Evolutionary conservation across 2,888 invertebrate species (phyloP).

Genomic region (Pyrrhia umbra): DNA sequence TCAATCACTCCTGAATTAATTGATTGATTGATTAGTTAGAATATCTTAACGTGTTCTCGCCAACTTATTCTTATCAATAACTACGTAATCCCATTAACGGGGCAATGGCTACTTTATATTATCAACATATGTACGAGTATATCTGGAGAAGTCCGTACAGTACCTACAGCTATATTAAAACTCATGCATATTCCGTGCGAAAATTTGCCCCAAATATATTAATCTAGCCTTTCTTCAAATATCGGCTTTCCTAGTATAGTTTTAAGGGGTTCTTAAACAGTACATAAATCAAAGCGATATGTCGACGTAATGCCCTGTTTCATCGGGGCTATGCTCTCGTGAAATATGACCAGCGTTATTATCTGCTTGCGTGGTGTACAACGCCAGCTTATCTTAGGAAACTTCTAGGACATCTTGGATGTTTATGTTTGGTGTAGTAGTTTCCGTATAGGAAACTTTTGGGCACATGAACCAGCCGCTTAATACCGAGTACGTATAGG

Average conservation of each 20-base stretch:
- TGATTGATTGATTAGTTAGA: neutral
- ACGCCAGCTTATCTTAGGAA: slow-evolving; percentile 52
- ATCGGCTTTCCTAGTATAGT: slow-evolving; percentile 81
- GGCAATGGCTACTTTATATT: neutral
- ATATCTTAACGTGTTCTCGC: neutral
- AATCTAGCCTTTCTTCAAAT: slow-evolving; percentile 55
- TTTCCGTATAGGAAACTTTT: slow-evolving; percentile 20
- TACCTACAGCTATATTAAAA: neutral
- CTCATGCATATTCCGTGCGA: slow-evolving; percentile 27
- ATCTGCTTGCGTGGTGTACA: slow-evolving; percentile 67
- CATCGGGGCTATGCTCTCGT: slow-evolving; percentile 82
- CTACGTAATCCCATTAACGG: neutral
- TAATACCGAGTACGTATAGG: too few species aligned
- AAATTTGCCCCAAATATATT: slow-evolving; percentile 19
- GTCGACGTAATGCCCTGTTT: slow-evolving; percentile 84
- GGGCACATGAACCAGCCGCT: slow-evolving; percentile 19
- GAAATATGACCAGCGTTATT: slow-evolving; percentile 85
- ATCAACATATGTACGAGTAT: neutral
- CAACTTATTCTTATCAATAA: neutral
- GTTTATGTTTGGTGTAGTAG: slow-evolving; percentile 53
- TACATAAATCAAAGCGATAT: slow-evolving; percentile 88
- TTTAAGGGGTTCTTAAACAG: slow-evolving; percentile 87
- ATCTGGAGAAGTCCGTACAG: neutral
- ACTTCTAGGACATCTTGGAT: slow-evolving; percentile 56
- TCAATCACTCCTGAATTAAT: too few species aligned